Evolutionary conservation across 2,888 invertebrate genomes (phyloP), one percentile per base, ranked within the genome.

Genomic region (Meiosimyza platycephala): DNA sequence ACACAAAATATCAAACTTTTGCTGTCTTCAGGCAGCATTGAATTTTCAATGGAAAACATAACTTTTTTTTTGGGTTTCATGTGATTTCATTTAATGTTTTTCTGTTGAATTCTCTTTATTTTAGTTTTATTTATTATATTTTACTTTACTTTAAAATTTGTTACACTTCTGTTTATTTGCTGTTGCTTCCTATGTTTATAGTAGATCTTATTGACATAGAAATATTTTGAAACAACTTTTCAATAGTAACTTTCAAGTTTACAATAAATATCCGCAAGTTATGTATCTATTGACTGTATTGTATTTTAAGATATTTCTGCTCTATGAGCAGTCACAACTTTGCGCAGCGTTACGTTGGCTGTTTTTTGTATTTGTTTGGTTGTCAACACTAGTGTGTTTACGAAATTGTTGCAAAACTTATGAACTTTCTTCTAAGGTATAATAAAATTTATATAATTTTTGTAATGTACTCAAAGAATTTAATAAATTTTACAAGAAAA

Each of bases 181-280:
- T 62, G 18, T 63, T 63, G 48, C 48, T 47, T 40, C 6, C 40
- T 40, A 9, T 40, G 9, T 40, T 12, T 63, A 3, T 18, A n/a
- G n/a, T 16, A 18, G 18, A 63, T 15, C 48, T 40, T 40, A 50
- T 63, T 63, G 63, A 63, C 63, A 16, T 47, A 50, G 15, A 63
- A 63, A 63, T 50, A 48, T 48, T 40, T 9, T 40, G 9, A 9
- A 6, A n/a, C 13, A 50, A 63, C 63, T 47, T 50, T 63, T 63
- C 63, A 63, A 63, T 16, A 63, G 40, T 1, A 50, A 18, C 13
- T 63, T 63, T 50, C 16, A 63, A 50, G 47, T 57, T 47, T 16
- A 50, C n/a, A 16, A 63, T 63, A 47, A 63, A 63, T 63, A 63
- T 18, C 50, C 63, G 48, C 63, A 50, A 63, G 63, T 48, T 63